These are phyloP conservation scores for Macroramphosus scolopax DNA, from an alignment of 2,797 vertebrate species.

Conservation along the genomic window DNA sequence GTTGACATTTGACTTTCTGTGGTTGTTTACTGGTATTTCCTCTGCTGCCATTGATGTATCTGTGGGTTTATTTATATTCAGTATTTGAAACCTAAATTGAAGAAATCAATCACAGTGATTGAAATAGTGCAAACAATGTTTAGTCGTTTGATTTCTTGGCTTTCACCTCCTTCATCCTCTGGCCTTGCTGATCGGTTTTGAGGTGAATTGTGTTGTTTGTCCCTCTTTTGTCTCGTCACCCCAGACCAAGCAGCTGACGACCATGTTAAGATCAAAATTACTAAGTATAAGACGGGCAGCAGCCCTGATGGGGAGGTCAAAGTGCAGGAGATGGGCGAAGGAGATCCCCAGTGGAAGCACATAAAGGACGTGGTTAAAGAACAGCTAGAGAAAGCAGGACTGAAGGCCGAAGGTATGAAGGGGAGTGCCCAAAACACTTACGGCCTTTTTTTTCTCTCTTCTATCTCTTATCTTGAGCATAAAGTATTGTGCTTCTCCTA, in stretches of 20 bases:
- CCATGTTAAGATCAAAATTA: slow-evolving; percentile 92
- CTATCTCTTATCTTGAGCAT: slow-evolving; percentile 45
- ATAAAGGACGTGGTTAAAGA: slow-evolving; percentile 95
- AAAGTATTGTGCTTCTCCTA: slow-evolving; percentile 28
- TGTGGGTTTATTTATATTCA: slow-evolving; percentile 12
- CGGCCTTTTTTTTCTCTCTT: slow-evolving; percentile 55
- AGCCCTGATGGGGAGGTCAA: slow-evolving; percentile 84
- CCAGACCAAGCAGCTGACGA: slow-evolving; percentile 79
- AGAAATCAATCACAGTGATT: slow-evolving; percentile 16
- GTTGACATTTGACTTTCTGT: neutral
- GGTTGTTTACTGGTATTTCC: slow-evolving; percentile 18
- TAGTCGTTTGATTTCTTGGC: slow-evolving; percentile 20
- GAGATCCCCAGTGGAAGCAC: slow-evolving; percentile 89
- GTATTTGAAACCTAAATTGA: slow-evolving; percentile 5
- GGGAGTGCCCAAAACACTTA: slow-evolving; percentile 57
- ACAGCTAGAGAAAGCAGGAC: slow-evolving; percentile 95
- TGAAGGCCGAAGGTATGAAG: slow-evolving; percentile 92
- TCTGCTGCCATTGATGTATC: slow-evolving; percentile 29
- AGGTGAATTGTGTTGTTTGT: slow-evolving; percentile 73
- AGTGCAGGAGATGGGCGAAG: slow-evolving; percentile 88
- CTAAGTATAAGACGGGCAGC: slow-evolving; percentile 86
- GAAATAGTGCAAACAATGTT: slow-evolving; percentile 11
- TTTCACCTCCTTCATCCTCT: slow-evolving; percentile 47
- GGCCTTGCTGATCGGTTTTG: slow-evolving; percentile 47
- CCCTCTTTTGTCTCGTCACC: slow-evolving; percentile 75